Conservation (phyloP, 2,888 invertebrate genomes). For the Kryphioiulus occultus region DNA sequence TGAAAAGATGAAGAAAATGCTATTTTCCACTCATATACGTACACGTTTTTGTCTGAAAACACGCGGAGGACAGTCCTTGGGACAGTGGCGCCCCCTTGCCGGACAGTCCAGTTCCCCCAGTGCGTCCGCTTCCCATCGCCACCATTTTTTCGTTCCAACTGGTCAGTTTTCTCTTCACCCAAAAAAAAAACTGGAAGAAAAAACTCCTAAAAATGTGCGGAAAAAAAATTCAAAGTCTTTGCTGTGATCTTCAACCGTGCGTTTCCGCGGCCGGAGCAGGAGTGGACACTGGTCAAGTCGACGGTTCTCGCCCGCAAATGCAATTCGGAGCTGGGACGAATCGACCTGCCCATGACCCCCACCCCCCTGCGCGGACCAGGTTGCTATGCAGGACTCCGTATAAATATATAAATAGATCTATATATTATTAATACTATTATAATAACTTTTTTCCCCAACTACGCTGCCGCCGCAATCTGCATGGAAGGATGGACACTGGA, state of each 20-base stretch:
- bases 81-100: not conserved
- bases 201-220: not conserved
- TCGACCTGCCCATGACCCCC: not conserved
- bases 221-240: conserved; percentile 17
- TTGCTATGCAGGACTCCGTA: conserved; percentile 36
- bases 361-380: not conserved
- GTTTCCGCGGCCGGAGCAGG: not conserved
- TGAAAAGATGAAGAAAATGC: not conserved
- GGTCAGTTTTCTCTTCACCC: too few relatives aligned
- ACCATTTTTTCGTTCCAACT: not conserved
- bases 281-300: not conserved
- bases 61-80: not conserved
- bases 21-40: not conserved
- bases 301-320: not conserved
- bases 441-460: not conserved
- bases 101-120: too few relatives aligned
- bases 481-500: not conserved
- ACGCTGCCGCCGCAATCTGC: not conserved
- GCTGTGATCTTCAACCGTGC: conserved; percentile 37
- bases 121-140: not conserved
- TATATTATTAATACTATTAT: conserved; percentile 17
- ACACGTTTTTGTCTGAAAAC: not conserved
- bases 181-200: not conserved
- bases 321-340: not conserved
- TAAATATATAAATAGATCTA: conserved; percentile 32